Base-by-base conservation (phyloP, 1,140 invertebrate species). In the Magallana ariakensis region DNA sequence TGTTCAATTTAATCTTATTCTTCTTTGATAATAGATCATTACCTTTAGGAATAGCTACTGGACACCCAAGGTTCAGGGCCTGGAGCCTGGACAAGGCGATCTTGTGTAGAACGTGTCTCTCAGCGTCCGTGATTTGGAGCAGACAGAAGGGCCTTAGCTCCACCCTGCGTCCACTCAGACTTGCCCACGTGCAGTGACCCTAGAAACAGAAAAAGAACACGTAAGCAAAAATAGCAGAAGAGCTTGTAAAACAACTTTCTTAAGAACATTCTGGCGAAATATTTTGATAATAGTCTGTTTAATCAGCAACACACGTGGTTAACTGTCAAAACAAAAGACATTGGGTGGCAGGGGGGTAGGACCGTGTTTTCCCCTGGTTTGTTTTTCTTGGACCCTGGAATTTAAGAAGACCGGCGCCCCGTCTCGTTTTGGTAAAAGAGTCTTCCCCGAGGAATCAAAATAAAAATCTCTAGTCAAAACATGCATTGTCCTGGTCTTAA, bases 31-130 rank as follows among this genome's bases (percentile, higher is more conserved):
- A 46, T 46, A 5, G 33, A 10, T 81, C 10, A 93, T 94, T 93
- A 97, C 96, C 96, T 94, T 95, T 96, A 60, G 97, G 97, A 87
- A 96, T 95, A 91, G 96, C 96, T 90, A 98, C 96, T 84, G 96
- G 95, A 88, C 97, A 97, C 11, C 97, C 97, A 13, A 98, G 96
- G 94, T 98, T 97, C 84, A 98, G 95, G 87, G 97, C 97, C 94
- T 97, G 97, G 11, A 99, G 96, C 93, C 98, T 97, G n/a, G 97
- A 97, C 4, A 98, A 95, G 5, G 97, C 97, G 16, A 98, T 96
- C 92, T 97, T 96, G 93, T 97, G 97, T 13, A 99, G 95, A 4
- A 97, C 96, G 86, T 96, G 95, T 85, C 97, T 95, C 95, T 99
- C 98, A 56, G 97, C 95, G 87, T 98, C 97, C 60, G 96, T 96